Percentiles rank a stretch among this genome's conserved stretches.
Evolutionary conservation across 2,113 vertebrate species (phyloP).

Genomic region (Rallus limicola): DNA sequence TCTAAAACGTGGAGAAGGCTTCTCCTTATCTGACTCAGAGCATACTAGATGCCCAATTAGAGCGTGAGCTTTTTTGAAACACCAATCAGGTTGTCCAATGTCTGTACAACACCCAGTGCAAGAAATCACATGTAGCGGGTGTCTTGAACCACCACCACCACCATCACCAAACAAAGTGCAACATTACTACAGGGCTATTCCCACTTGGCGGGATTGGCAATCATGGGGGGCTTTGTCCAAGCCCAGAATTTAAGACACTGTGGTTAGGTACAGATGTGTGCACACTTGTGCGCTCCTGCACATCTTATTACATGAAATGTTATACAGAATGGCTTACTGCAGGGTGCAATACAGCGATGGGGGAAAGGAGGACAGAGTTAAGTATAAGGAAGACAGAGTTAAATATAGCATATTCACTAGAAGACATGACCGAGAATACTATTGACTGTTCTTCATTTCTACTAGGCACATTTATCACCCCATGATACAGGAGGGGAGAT

Average conservation of each 20-base stretch:
- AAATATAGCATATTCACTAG: not conserved
- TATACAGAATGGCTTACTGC: not conserved
- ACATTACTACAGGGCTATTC: not conserved
- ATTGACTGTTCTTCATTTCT: not conserved
- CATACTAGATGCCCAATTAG: not conserved
- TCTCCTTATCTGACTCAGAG: not conserved
- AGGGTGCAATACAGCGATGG: not conserved
- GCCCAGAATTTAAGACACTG: not conserved
- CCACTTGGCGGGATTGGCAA: not conserved
- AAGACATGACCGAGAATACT: not conserved
- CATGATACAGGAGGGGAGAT: not conserved
- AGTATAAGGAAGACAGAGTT: not conserved
- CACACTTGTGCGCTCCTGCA: accelerated
- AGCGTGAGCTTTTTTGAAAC: not conserved
- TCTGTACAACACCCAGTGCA: not conserved
- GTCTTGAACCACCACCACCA: not conserved
- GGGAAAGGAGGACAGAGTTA: not conserved
- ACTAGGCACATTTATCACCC: conserved; percentile 3
- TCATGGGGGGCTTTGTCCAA: not conserved
- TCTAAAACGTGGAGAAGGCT: not conserved
- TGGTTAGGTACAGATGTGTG: accelerated
- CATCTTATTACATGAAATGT: not conserved
- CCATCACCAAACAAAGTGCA: not conserved
- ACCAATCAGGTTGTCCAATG: not conserved
- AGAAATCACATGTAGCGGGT: accelerated